phyloP scores from a whole-genome alignment of 2,888 invertebrate species.

The Ephialtes manifestator region DNA sequence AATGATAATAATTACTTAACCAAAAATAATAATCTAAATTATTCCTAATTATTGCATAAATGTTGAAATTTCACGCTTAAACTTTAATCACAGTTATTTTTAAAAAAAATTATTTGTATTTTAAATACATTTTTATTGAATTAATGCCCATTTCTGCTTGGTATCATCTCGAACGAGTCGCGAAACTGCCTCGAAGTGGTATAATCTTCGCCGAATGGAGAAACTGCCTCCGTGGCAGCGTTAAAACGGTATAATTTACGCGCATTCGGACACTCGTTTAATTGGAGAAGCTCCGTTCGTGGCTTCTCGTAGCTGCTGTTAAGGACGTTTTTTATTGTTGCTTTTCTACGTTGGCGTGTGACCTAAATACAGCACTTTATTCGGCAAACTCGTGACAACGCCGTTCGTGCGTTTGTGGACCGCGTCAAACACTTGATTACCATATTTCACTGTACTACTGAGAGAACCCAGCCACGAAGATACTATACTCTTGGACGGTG shows the following conservation, averaged over 20 bases:
- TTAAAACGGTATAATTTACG: conserved; percentile 33
- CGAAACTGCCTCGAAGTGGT: background rate
- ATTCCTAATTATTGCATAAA: too few relatives aligned
- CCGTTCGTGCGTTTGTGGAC: conserved; percentile 88
- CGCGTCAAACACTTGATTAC: conserved; percentile 88
- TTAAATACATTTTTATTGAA: too few relatives aligned
- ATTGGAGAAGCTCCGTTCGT: background rate
- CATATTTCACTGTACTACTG: conserved; percentile 88
- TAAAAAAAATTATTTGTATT: too few relatives aligned
- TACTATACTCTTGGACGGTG: conserved; percentile 86
- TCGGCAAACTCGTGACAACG: conserved; percentile 82
- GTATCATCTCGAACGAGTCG: conserved; percentile 34
- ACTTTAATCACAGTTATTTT: too few relatives aligned
- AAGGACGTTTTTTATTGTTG: background rate
- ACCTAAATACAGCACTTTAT: conserved; percentile 80
- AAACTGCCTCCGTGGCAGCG: conserved; percentile 34
- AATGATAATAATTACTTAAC: too few relatives aligned
- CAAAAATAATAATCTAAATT: too few relatives aligned
- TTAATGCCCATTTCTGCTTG: background rate
- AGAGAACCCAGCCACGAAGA: conserved; percentile 88
- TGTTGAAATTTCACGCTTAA: too few relatives aligned
- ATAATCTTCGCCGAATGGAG: conserved; percentile 26
- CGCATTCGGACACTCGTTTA: conserved; percentile 18
- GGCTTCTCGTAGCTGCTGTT: conserved; percentile 23
- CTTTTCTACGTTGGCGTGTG: conserved; percentile 74